phyloP scores from a whole-genome alignment of 2,113 vertebrate genomes.

The Otus sunia region DNA sequence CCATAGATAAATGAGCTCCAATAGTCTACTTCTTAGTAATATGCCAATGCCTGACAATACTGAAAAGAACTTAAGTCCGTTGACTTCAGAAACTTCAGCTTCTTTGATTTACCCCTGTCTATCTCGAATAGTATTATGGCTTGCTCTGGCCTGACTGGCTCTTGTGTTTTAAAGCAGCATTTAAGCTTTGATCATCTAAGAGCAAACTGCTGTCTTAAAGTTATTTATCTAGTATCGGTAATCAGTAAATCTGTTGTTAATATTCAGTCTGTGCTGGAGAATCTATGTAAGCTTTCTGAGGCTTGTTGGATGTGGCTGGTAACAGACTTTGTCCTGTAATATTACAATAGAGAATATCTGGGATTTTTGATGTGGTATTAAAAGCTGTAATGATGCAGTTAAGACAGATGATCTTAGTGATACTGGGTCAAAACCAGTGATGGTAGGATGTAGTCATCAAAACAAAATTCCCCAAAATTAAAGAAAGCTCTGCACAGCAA shows the following conservation, averaged over 20 bases:
- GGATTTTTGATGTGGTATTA: background rate
- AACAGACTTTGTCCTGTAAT: background rate
- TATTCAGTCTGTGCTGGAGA: background rate
- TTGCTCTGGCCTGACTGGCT: background rate
- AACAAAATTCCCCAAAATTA: background rate
- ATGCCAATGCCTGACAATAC: background rate
- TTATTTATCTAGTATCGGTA: background rate
- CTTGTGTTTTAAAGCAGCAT: background rate
- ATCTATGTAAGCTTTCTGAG: background rate
- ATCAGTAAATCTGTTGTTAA: background rate
- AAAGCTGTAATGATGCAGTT: background rate
- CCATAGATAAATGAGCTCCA: background rate
- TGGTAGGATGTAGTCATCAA: background rate
- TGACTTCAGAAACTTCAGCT: background rate
- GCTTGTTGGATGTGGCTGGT: background rate
- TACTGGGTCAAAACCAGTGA: background rate
- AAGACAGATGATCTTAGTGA: background rate
- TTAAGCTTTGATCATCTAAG: background rate
- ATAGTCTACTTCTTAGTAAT: background rate
- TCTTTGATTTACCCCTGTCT: background rate
- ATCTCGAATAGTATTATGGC: background rate
- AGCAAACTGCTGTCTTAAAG: background rate
- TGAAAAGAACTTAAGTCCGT: background rate
- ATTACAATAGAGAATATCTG: background rate
- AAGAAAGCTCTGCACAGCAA: background rate